These are phyloP conservation scores for Orbicella faveolata DNA, from an alignment of 64 coral and sea anemone species.

Conservation along the genomic window DNA sequence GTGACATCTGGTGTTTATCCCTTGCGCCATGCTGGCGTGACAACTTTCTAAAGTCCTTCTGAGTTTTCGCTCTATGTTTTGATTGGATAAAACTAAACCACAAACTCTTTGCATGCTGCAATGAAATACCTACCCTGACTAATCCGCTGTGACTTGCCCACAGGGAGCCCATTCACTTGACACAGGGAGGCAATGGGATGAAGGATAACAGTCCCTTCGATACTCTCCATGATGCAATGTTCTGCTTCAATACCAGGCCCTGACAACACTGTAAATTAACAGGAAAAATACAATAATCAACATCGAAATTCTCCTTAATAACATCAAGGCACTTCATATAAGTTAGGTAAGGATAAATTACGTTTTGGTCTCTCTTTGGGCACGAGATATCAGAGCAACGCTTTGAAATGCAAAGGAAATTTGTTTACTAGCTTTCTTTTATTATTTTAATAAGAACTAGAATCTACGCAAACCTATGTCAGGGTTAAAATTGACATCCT, in stretches of 20 bases:
- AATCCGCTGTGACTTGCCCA: constrained; percentile 58
- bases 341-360: too few species aligned
- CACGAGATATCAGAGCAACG: too few species aligned
- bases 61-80: too few species aligned
- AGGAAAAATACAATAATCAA: not conserved
- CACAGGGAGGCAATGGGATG: constrained; percentile 68
- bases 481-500: constrained; percentile 86
- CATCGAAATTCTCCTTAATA: not conserved
- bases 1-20: too few species aligned
- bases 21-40: too few species aligned
- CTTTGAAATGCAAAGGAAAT: too few species aligned
- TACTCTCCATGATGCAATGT: constrained; percentile 94
- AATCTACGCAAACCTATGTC: constrained; percentile 79
- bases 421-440: too few species aligned
- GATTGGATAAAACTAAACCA: too few species aligned
- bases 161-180: constrained; percentile 81
- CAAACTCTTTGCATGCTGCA: too few species aligned
- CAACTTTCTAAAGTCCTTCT: too few species aligned
- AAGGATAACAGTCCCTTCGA: constrained; percentile 88
- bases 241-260: constrained; percentile 92
- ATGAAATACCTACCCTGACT: constrained; percentile 61
- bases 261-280: constrained; percentile 61
- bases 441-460: too few species aligned
- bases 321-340: not conserved
- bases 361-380: too few species aligned